Conservation (phyloP, 2,888 invertebrate genomes). For the Globia sparganii region DNA sequence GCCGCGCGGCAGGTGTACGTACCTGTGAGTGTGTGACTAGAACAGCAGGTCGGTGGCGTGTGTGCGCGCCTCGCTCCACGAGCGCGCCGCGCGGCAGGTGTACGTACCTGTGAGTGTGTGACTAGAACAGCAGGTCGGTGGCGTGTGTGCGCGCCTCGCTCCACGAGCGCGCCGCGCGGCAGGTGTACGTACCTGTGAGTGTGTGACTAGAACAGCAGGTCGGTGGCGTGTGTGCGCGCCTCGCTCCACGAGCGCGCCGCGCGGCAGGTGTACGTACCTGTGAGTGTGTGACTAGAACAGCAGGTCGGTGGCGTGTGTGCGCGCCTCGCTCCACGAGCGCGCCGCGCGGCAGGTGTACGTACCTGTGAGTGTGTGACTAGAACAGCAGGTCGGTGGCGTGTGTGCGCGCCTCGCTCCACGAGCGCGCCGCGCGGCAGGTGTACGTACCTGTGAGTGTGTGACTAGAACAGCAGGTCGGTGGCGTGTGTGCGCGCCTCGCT, state of each 20-base stretch:
- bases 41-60: conserved; percentile 93
- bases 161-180: conserved; percentile 64
- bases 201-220: conserved; percentile 95
- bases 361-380: conserved; percentile 20
- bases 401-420: conserved; percentile 87
- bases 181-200: conserved; percentile 80
- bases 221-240: conserved; percentile 92
- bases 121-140: conserved; percentile 95
- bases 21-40: conserved; percentile 92
- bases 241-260: conserved; percentile 59
- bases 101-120: conserved; percentile 89
- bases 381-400: conserved; percentile 86
- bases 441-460: neutral
- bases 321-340: conserved; percentile 71
- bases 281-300: conserved; percentile 49
- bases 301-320: conserved; percentile 25
- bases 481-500: conserved; percentile 89
- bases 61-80: conserved; percentile 89
- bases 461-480: conserved; percentile 91
- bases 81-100: conserved; percentile 66
- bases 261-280: conserved; percentile 11
- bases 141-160: conserved; percentile 91
- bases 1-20: conserved; percentile 14
- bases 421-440: conserved; percentile 9
- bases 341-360: conserved; percentile 57